Evolutionary conservation across 2,113 vertebrate species (phyloP), one percentile per base, ranked within the genome.

Genomic region (Recurvirostra avosetta): DNA sequence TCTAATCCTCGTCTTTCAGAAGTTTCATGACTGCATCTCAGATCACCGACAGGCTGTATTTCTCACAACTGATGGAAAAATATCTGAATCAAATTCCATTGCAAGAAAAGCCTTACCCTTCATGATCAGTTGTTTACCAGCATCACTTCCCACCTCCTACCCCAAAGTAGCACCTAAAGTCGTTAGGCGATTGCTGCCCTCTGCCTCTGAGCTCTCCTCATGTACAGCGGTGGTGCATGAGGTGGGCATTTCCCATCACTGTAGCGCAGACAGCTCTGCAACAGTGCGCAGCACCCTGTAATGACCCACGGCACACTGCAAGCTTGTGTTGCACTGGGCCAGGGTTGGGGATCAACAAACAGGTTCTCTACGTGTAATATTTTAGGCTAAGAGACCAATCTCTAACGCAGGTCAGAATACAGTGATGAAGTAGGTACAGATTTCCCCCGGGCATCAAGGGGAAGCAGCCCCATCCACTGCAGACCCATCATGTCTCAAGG

Each of bases 281-380:
- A 38, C 80, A 38, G 16, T 12, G 36, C 26, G 6, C 10, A 11
- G 34, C 86, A 19, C 72, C 14, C 34, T 73, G 32, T 41, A 86
- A 76, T 7, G 4, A 43, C 53, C 40, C 74, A 34, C 5, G 0
- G 43, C 47, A 52, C 21, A 0, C 38, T 29, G 19, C 0, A 0
- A 82, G 30, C 5, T 76, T 63, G 30, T 30, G 61, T 45, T 58
- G 23, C 9, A 12, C n/a, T 9, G 3, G 7, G 6, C 15, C 14
- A 47, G 34, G 20, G 34, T 8, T 67, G 30, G 29, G 15, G 11
- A 71, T 45, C 56, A 45, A 71, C 21, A 47, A 53, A 71, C 29
- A 45, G 16, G 12, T 47, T 66, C 36, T 80, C 52, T 41, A 29
- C 1, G 0, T 58, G 17, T 20, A 56, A 52, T 34, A 86, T 41